A percentile compares a stretch with the other conserved stretches of the same genome.
phyloP scores from a whole-genome alignment of 64 coral and sea anemone genomes.

The Stichodactyla mertensii region DNA sequence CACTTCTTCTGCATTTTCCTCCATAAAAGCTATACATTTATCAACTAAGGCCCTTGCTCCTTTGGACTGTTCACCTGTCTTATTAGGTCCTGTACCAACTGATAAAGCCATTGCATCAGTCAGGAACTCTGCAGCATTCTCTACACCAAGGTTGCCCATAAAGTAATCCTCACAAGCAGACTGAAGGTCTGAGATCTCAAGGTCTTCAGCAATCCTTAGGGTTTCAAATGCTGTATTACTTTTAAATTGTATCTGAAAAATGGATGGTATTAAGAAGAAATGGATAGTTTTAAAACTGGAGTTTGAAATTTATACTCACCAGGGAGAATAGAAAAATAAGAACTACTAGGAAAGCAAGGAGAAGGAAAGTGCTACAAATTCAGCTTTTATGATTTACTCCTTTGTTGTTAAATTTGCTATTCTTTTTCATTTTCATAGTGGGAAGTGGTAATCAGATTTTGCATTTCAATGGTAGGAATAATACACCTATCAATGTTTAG shows the following conservation, averaged over 20 bases:
- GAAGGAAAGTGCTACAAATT: too few relatives aligned
- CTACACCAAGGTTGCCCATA: conserved; percentile 61
- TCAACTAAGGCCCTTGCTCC: conserved; percentile 67
- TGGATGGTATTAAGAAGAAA: not conserved
- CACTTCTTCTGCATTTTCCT: conserved; percentile 91
- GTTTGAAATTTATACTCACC: too few relatives aligned
- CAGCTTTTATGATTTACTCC: too few relatives aligned
- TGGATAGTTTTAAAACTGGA: too few relatives aligned
- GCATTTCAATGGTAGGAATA: too few relatives aligned
- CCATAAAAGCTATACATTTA: conserved; percentile 74
- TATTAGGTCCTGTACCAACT: conserved; percentile 28
- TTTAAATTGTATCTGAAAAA: conserved; percentile 63
- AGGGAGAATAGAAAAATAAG: not conserved
- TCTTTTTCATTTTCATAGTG: too few relatives aligned
- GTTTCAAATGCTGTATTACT: conserved; percentile 77
- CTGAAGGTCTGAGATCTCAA: conserved; percentile 71
- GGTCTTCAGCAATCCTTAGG: conserved; percentile 76
- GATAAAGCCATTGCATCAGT: conserved; percentile 72
- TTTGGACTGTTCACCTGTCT: conserved; percentile 11
- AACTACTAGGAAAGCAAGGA: too few relatives aligned
- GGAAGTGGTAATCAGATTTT: too few relatives aligned
- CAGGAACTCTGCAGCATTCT: conserved; percentile 80
- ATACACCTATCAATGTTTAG: too few relatives aligned
- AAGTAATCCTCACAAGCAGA: conserved; percentile 81
- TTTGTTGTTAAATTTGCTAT: too few relatives aligned